Evolutionary conservation across 2,113 vertebrate genomes (phyloP).

Genomic region (Gopherus flavomarginatus): DNA sequence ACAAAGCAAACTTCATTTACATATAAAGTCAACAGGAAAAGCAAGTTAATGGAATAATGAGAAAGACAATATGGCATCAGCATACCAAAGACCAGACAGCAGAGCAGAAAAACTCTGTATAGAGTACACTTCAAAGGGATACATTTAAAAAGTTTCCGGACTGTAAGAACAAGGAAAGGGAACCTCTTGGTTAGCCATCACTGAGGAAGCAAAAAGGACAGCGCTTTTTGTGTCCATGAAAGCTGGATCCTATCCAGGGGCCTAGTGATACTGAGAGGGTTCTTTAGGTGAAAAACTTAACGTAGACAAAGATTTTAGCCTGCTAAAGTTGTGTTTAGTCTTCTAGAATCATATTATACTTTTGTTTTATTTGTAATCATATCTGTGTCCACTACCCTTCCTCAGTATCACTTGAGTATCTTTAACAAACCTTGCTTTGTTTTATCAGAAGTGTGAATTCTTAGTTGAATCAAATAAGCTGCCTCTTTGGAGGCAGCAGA

Average conservation of each 20-base stretch:
- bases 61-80: neutral
- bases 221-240: neutral
- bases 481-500: neutral
- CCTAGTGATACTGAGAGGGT: neutral
- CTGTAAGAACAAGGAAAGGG: neutral
- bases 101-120: neutral
- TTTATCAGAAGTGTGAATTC: neutral
- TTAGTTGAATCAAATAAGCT: neutral
- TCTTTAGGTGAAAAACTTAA: neutral
- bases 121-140: neutral
- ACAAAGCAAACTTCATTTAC: neutral
- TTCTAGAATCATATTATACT: neutral
- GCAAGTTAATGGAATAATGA: neutral
- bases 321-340: neutral
- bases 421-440: neutral
- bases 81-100: neutral
- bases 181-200: neutral
- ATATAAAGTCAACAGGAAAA: neutral
- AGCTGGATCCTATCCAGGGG: neutral
- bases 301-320: neutral
- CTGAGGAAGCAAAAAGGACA: neutral
- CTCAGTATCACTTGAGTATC: neutral
- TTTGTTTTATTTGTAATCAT: no score
- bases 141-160: neutral
- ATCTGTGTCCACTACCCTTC: neutral